Evolutionary conservation across 64 coral and sea anemone genomes (phyloP), one percentile per base, ranked within the genome.

Genomic region (Montipora efflorescens): DNA sequence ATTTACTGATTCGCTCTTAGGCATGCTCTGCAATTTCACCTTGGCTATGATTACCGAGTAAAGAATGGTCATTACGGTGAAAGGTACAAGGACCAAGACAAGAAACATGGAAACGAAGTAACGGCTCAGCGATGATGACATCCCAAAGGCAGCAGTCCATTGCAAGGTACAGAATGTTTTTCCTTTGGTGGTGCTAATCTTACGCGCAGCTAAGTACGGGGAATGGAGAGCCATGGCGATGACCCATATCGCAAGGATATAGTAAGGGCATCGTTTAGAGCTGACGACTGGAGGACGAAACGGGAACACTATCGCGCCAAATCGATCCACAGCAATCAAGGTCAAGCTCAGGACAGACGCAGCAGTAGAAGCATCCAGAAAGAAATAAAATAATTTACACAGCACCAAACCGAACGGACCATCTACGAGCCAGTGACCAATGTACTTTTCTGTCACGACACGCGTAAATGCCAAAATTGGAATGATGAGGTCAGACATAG

Each of bases 261-360:
- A 86, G 66, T 69, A 86, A 22, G 82, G 82, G 19, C 82, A 86
- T 22, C 70, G 82, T n/a, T 22, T 71, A 10, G 82, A 67, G 45
- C 82, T 51, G 19, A 86, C 47, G 8, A 86, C 1, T 48, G 82
- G 82, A 8, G 44, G 82, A 20, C 82, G 45, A 14, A 86, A 71
- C n/a, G 82, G 82, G 46, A 86, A 86, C 8, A 86, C 82, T 46
- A 86, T 64, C 11, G 82, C 82, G 47, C 82, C 82, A 86, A 86
- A 86, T 70, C 82, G 82, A 86, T 86, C 82, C 7, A 86, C 82
- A 46, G 82, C 82, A 71, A 86, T 86, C 62, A 86, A 71, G 45
- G 71, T 59, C 64, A 86, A 50, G 18, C 44, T 71, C 19, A 71
- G 82, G 62, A 86, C 71, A 22, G 82, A 86, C 16, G 51, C 82